These are phyloP conservation scores for Phortica magna DNA, from an alignment of 2,888 invertebrate genomes.

Conservation along the genomic window DNA sequence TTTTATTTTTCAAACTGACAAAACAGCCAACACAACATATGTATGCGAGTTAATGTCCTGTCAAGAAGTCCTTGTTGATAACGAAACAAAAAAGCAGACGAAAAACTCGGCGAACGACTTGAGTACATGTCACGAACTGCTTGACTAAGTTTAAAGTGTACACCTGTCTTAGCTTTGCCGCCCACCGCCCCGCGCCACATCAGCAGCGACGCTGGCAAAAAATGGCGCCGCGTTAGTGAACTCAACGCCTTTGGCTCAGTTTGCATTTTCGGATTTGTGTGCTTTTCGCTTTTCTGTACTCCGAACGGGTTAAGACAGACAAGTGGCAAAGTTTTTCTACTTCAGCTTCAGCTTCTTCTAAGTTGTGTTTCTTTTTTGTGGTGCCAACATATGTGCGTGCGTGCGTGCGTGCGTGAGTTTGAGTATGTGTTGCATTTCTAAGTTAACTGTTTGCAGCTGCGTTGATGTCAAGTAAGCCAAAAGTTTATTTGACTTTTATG, in stretches of 20 bases:
- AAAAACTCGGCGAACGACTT: not conserved
- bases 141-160: conserved; percentile 9
- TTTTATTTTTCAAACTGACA: conserved; percentile 29
- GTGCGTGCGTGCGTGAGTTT: not conserved
- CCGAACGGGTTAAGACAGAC: conserved; percentile 17
- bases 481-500: conserved; percentile 23
- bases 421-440: not conserved
- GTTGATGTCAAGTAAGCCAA: conserved; percentile 22
- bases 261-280: conserved; percentile 4
- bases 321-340: conserved; percentile 6
- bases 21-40: conserved; percentile 51
- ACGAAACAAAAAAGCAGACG: not conserved
- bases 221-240: not conserved
- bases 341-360: not conserved
- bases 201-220: not conserved
- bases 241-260: conserved; percentile 17
- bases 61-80: conserved; percentile 65
- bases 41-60: conserved; percentile 69
- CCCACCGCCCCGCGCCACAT: not conserved
- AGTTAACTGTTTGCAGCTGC: not conserved
- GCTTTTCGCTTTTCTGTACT: not conserved
- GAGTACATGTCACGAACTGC: conserved; percentile 13
- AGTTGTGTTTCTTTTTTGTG: not conserved
- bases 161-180: not conserved
- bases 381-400: not conserved